Base-by-base conservation (phyloP, 2,113 vertebrate species). In the Romanogobio albipinnatus region DNA sequence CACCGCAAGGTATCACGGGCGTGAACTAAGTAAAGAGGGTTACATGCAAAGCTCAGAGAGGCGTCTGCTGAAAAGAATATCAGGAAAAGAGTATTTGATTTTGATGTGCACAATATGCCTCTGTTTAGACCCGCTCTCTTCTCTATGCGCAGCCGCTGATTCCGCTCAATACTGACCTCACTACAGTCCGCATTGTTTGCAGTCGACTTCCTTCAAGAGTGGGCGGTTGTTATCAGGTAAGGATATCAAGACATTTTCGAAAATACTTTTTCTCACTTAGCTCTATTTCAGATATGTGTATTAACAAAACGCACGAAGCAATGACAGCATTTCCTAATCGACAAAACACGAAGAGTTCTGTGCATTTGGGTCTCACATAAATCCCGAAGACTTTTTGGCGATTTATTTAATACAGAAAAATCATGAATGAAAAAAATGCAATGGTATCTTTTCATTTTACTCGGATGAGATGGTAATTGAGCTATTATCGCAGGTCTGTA, bases 161-260 rank as follows among this genome's bases (percentile, higher is more conserved):
- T 76, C 15, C 43, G 19, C 82, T 33, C 47, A 53, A 29, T 24
- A 59, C 76, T 61, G 53, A 75, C 70, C 77, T n/a, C 84, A 59
- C 77, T 62, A n/a, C 2, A 74, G 51, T 51, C 84, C 76, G 84
- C 84, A 85, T 73, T 36, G 58, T 85, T 73, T 74, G 84, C 84
- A 74, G 66, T 29, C 84, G 56, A 45, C 64, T 71, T 73, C 51
- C 43, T 47, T 39, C 84, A 64, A 3, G 11, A 85, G 76, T 66
- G 73, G 51, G n/a, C 76, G 71, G 53, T 58, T 66, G 39, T 36
- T 29, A 74, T 47, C 76, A 85, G 84, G 84, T 85, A 49, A 64
- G 84, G 13, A 43, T 24, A 76, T 53, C 17, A 56, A 56, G 17
- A 56, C 0, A 22, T 56, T 56, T 56, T 58, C 3, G 3, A 61